phyloP scores from a whole-genome alignment of 2,888 invertebrate genomes.

The Sesamia inferens region DNA sequence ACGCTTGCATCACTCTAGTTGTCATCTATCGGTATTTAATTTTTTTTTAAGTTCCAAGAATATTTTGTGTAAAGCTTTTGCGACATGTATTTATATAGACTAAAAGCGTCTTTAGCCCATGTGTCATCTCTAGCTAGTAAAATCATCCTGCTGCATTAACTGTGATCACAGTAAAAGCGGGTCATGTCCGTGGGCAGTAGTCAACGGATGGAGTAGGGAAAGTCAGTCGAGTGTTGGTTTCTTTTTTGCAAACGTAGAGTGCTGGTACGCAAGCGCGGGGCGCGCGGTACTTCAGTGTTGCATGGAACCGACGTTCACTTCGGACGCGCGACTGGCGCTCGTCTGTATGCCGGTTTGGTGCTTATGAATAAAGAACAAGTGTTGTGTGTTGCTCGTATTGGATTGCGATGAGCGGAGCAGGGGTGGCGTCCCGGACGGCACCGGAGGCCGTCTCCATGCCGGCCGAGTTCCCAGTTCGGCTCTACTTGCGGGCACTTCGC shows the following conservation, averaged over 20 bases:
- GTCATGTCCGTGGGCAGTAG: conserved; percentile 81
- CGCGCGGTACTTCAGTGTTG: conserved; percentile 84
- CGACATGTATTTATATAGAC: background rate
- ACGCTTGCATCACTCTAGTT: background rate
- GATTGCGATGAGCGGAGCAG: conserved; percentile 83
- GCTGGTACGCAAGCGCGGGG: conserved; percentile 83
- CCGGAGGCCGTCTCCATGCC: conserved; percentile 77
- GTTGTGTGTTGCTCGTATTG: conserved; percentile 71
- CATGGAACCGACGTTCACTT: conserved; percentile 87
- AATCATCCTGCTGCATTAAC: conserved; percentile 47
- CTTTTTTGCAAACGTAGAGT: conserved; percentile 83
- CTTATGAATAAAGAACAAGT: conserved; percentile 78
- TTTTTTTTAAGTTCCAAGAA: background rate
- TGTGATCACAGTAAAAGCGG: conserved; percentile 81
- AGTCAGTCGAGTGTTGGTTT: conserved; percentile 83
- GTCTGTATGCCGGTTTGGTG: conserved; percentile 75
- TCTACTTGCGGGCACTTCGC: conserved; percentile 90
- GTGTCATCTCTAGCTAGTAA: conserved; percentile 41
- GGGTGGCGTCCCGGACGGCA: conserved; percentile 80
- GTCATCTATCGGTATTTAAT: too few relatives aligned
- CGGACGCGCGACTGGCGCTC: conserved; percentile 87
- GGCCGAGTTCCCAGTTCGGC: conserved; percentile 84
- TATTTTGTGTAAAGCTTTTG: conserved; percentile 60
- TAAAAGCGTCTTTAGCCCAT: conserved; percentile 27
- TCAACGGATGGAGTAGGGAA: conserved; percentile 78